Base-by-base conservation (phyloP, 2,113 vertebrate genomes). In the Sphyrna mokarran region DNA sequence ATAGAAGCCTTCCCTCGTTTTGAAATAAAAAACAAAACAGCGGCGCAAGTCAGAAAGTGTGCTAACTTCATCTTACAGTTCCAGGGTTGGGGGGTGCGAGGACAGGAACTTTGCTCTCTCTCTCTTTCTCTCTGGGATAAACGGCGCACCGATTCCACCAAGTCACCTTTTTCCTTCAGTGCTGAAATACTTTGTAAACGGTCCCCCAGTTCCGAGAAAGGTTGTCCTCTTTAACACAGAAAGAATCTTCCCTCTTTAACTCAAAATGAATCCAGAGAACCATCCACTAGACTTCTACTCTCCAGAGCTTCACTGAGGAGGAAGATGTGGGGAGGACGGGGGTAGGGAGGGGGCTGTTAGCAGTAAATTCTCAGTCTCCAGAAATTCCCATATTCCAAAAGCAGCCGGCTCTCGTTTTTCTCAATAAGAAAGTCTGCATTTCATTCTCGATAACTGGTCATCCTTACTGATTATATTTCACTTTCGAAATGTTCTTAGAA, bases 401-500 rank as follows among this genome's bases (percentile, higher is more conserved):
- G 8, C 54, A 14, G 13, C 37, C 93, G 16, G 37, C 22, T 10
- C 7, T 43, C 37, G 3, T 20, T 6, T 37, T 66, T 13, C 9
- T 29, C 48, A 20, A 23, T 9, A 33, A 6, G 11, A 48, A 43
- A 3, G 94, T 43, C 68, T 54, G 94, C 26, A 29, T 70, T 13
- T 54, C 1, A 29, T 54, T 1, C 69, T 48, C n/a, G 23, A 37
- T 13, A 3, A 70, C 37, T 26, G 40, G 68, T 40, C 94, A 95
- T 13, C 68, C 61, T 11, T 9, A 11, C 10, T 8, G 63, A 40
- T 14, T 7, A 11, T 22, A 33, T 26, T 1, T 63, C 89, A 3
- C 14, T 95, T 95, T 54, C 94, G 94, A 95, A 95, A 95, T 54
- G 69, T 95, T 48, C 68, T 72, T 95, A 14, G 68, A 95, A 95